Conservation (phyloP, 2,888 invertebrate genomes). For the Luperina nickerlii region DNA sequence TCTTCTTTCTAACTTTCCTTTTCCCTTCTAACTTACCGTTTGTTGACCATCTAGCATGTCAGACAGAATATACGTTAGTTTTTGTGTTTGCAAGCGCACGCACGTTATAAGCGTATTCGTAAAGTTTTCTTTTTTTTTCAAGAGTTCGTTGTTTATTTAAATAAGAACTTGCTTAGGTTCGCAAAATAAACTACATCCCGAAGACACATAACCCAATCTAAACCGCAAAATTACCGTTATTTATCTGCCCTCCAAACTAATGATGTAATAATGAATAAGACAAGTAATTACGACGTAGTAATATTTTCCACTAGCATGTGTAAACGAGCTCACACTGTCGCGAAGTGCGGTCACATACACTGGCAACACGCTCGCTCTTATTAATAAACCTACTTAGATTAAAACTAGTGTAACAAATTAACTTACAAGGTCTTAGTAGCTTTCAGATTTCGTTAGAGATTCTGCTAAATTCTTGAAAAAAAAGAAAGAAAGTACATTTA, state of each 20-base stretch:
- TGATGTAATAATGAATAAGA: slow-evolving; percentile 16
- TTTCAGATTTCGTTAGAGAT: slow-evolving; percentile 20
- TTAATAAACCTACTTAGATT: slow-evolving; percentile 80
- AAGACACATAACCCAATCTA: slow-evolving; percentile 18
- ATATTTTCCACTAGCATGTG: slow-evolving; percentile 61
- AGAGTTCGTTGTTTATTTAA: not conserved
- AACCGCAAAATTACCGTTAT: slow-evolving; percentile 13
- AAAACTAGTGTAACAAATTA: slow-evolving; percentile 70
- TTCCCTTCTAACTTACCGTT: not conserved
- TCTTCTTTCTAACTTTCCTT: not conserved
- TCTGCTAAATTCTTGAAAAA: not conserved
- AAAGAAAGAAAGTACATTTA: too few relatives aligned
- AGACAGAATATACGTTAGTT: not conserved
- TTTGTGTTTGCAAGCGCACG: not conserved
- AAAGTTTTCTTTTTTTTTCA: not conserved
- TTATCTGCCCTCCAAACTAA: slow-evolving; percentile 10
- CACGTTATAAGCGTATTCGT: not conserved
- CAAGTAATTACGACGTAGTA: slow-evolving; percentile 39
- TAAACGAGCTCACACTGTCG: slow-evolving; percentile 67
- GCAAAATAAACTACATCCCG: slow-evolving; percentile 9
- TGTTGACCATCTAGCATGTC: not conserved
- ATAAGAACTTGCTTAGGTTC: not conserved
- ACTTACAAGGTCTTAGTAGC: slow-evolving; percentile 44
- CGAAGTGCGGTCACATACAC: slow-evolving; percentile 74
- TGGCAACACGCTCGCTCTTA: slow-evolving; percentile 74